phyloP scores from a whole-genome alignment of 2,113 vertebrate species.

The Scomber colias region DNA sequence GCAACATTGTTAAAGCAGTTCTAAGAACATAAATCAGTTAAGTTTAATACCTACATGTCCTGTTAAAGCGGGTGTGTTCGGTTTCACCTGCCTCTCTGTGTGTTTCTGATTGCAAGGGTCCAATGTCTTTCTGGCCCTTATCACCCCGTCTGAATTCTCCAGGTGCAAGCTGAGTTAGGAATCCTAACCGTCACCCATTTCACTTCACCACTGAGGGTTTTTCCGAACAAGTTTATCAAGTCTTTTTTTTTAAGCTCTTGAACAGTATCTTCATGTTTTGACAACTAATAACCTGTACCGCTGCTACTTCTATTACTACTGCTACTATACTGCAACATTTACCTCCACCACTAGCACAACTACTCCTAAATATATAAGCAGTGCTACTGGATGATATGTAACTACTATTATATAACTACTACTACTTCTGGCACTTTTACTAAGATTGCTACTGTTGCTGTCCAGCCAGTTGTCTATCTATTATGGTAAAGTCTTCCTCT shows the following conservation, averaged over 20 bases:
- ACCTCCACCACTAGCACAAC: background rate
- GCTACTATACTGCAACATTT: background rate
- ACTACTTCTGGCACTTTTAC: background rate
- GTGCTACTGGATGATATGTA: too few species aligned
- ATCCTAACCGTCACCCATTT: constrained; percentile 75
- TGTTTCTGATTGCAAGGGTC: constrained; percentile 45
- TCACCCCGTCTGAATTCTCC: constrained; percentile 58
- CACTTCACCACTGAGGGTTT: constrained; percentile 69
- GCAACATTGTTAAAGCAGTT: background rate
- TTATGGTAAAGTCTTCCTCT: background rate
- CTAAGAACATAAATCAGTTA: constrained; percentile 29
- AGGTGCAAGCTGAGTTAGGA: constrained; percentile 78
- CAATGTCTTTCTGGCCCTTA: constrained; percentile 65
- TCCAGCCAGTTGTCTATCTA: background rate
- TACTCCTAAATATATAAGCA: background rate
- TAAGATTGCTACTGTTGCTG: background rate
- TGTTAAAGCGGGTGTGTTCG: background rate
- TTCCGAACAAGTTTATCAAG: constrained; percentile 79
- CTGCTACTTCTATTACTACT: background rate
- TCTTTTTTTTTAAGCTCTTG: constrained; percentile 37
- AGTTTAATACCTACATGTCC: background rate
- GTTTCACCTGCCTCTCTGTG: constrained; percentile 35
- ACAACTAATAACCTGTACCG: constrained; percentile 2
- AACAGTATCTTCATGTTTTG: constrained; percentile 18
- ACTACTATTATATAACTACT: background rate